phyloP scores from a whole-genome alignment of 2,888 invertebrate species.

The Drosophila leonis region DNA sequence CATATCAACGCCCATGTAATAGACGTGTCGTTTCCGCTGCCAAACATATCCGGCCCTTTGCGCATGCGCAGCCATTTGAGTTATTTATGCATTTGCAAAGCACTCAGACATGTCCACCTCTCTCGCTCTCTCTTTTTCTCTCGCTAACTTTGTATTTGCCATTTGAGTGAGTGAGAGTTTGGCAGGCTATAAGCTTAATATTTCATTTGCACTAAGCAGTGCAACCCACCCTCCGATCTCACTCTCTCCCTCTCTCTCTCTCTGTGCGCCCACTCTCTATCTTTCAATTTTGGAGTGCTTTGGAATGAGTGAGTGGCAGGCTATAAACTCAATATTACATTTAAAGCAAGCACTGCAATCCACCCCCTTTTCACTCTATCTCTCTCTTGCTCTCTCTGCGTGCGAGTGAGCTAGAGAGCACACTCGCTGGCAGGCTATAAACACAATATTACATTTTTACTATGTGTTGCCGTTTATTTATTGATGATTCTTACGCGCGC shows the following conservation, averaged over 20 bases:
- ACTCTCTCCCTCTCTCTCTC: background rate
- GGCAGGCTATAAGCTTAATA: slow-evolving; percentile 1
- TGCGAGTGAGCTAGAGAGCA: slow-evolving; percentile 19
- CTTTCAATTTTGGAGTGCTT: background rate
- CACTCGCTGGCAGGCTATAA: slow-evolving; percentile 46
- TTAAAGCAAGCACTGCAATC: background rate
- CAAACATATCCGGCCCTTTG: slow-evolving; percentile 71
- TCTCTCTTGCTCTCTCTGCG: background rate
- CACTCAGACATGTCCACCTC: slow-evolving; percentile 7
- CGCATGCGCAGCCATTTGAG: slow-evolving; percentile 71
- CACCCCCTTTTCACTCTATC: background rate
- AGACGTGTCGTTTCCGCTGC: slow-evolving; percentile 74
- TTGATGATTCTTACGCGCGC: slow-evolving; percentile 77
- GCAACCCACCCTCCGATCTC: background rate
- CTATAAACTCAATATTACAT: slow-evolving; percentile 6
- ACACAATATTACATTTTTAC: slow-evolving; percentile 68
- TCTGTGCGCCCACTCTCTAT: background rate
- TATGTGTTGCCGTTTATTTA: slow-evolving; percentile 79
- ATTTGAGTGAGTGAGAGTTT: background rate
- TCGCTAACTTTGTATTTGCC: background rate
- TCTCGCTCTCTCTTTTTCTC: no score
- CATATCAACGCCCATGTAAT: slow-evolving; percentile 69
- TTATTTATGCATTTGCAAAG: slow-evolving; percentile 56
- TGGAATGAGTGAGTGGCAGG: background rate
- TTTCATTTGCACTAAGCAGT: background rate